These are phyloP conservation scores for Enteromius paludinosus DNA, from an alignment of 2,797 vertebrate species.

Conservation along the genomic window DNA sequence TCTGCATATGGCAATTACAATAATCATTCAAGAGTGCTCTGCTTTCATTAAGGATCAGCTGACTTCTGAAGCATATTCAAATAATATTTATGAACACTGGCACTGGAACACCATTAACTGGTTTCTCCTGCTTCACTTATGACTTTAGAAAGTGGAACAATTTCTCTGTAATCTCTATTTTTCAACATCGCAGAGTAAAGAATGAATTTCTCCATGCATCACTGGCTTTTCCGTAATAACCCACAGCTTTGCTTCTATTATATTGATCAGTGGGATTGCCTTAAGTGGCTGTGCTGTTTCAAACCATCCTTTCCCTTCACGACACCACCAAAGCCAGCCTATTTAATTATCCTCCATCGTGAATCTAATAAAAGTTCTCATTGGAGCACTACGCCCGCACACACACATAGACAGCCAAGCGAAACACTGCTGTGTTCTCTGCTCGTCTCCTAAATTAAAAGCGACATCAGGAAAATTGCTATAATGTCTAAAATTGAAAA, in stretches of 20 bases:
- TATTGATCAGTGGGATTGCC: slow-evolving; percentile 45
- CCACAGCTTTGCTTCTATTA: slow-evolving; percentile 33
- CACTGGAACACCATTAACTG: background rate
- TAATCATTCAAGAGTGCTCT: background rate
- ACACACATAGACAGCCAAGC: slow-evolving; percentile 41
- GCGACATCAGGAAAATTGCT: slow-evolving; percentile 66
- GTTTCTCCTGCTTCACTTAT: background rate
- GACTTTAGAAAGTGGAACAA: slow-evolving; percentile 4
- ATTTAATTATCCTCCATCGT: slow-evolving; percentile 64
- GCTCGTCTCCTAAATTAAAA: slow-evolving; percentile 63
- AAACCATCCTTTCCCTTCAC: slow-evolving; percentile 53
- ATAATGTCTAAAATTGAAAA: slow-evolving; percentile 56
- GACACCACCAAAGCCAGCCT: slow-evolving; percentile 57
- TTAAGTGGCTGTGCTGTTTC: slow-evolving; percentile 58
- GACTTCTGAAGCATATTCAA: background rate
- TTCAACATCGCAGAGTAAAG: background rate
- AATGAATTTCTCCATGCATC: slow-evolving; percentile 20
- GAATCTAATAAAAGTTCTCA: slow-evolving; percentile 65
- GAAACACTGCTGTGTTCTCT: slow-evolving; percentile 35
- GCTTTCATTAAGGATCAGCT: background rate
- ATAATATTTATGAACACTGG: background rate
- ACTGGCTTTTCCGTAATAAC: slow-evolving; percentile 14
- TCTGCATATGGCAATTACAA: background rate
- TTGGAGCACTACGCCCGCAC: slow-evolving; percentile 44
- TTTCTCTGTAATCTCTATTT: slow-evolving; percentile 15